Percentiles rank a stretch among this genome's conserved stretches.
phyloP scores from a whole-genome alignment of 2,797 vertebrate genomes.

The Megalops cyprinoides region DNA sequence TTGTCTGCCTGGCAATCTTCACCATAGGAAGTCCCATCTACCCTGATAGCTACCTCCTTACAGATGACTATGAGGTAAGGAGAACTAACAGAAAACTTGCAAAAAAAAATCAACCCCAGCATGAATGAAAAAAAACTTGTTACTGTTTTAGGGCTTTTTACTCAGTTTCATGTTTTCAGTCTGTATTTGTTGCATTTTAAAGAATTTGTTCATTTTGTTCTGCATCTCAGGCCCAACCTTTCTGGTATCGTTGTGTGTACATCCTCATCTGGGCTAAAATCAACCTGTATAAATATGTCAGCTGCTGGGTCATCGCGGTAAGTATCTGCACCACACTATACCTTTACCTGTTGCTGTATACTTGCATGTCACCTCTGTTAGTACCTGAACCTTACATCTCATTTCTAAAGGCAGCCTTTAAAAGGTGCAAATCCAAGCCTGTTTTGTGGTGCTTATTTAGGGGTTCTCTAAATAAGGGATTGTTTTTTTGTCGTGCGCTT shows the following conservation, averaged over 20 bases:
- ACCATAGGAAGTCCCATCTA: conserved; percentile 81
- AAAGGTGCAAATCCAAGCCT: background rate
- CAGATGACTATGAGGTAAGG: conserved; percentile 88
- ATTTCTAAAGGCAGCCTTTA: background rate
- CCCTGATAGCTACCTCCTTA: conserved; percentile 85
- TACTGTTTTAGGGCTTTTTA: too few species aligned
- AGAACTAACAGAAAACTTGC: background rate
- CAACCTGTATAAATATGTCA: conserved; percentile 94
- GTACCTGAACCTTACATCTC: background rate
- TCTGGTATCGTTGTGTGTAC: conserved; percentile 94
- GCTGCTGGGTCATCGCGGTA: conserved; percentile 96
- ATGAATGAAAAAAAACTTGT: too few species aligned
- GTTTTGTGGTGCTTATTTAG: background rate
- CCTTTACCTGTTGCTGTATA: background rate
- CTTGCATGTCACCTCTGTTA: background rate
- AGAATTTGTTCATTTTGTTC: conserved; percentile 1
- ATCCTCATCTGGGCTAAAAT: conserved; percentile 93
- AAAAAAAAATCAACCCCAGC: background rate
- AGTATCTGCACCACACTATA: conserved; percentile 58
- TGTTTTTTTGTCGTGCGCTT: background rate
- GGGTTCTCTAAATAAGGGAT: too few species aligned
- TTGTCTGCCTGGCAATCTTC: conserved; percentile 83
- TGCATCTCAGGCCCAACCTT: conserved; percentile 78
- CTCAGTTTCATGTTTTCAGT: too few species aligned
- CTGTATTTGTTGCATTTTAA: too few species aligned